Conservation (phyloP, 2,113 vertebrate genomes). For the Ctenomys sociabilis region DNA sequence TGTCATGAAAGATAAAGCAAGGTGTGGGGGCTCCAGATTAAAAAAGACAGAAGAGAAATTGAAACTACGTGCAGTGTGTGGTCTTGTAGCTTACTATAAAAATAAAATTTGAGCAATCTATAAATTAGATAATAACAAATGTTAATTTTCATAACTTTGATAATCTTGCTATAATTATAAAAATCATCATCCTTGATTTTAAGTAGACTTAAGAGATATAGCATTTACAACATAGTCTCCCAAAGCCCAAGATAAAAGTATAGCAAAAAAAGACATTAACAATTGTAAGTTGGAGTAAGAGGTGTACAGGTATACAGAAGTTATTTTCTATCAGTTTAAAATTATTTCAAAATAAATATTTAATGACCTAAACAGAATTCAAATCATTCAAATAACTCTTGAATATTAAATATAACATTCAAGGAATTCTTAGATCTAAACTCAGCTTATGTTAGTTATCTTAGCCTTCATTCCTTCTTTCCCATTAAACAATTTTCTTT, state of each 20-base stretch:
- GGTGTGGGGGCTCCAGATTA: not conserved
- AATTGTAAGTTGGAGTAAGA: not conserved
- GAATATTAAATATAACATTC: not conserved
- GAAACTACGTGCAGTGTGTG: not conserved
- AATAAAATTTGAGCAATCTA: not conserved
- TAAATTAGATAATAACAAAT: not conserved
- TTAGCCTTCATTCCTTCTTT: not conserved
- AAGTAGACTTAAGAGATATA: not conserved
- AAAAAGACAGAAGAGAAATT: not conserved
- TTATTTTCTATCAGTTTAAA: not conserved
- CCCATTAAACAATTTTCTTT: not conserved
- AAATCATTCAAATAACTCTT: constrained; percentile 23
- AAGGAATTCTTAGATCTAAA: not conserved
- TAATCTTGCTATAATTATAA: not conserved
- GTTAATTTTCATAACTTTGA: constrained; percentile 9
- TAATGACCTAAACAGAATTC: not conserved
- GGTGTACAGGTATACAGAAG: not conserved
- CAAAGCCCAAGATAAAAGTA: not conserved
- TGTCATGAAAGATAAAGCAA: not conserved
- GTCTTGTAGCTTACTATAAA: not conserved
- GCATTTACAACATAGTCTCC: not conserved
- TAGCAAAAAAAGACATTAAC: not conserved
- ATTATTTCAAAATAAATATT: constrained; percentile 13
- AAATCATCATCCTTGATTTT: constrained; percentile 9
- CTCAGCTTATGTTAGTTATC: not conserved